Conservation (phyloP, 2,113 vertebrate species). For the Tretioscincus oriximinensis region DNA sequence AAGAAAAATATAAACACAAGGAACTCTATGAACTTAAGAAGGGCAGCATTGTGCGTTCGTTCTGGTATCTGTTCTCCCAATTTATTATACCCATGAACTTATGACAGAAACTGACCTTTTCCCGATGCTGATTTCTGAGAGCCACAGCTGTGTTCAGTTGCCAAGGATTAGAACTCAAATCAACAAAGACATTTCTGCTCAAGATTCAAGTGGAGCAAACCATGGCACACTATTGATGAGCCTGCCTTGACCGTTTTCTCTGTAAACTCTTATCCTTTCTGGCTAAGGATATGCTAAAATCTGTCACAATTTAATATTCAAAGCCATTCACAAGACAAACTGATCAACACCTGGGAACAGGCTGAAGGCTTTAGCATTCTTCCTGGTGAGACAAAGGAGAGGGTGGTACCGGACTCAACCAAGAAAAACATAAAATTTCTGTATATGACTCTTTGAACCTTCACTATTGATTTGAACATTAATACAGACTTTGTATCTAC, state of each 20-base stretch:
- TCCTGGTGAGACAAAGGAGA: not conserved
- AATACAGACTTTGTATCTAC: no score
- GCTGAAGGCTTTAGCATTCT: not conserved
- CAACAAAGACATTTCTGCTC: not conserved
- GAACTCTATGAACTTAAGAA: not conserved
- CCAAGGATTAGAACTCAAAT: not conserved
- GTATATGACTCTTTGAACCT: no score
- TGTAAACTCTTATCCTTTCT: not conserved
- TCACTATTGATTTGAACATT: no score
- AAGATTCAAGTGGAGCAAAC: constrained; percentile 5
- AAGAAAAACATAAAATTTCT: no score
- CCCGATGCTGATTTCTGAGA: not conserved
- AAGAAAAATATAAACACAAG: not conserved
- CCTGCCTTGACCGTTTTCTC: not conserved
- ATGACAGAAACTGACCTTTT: constrained; percentile 1
- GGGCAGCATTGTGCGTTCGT: not conserved
- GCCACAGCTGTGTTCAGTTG: not conserved
- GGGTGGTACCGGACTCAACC: no score
- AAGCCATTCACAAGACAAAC: not conserved
- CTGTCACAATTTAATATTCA: not conserved
- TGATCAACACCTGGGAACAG: not conserved
- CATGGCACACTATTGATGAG: not conserved
- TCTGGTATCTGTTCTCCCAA: not conserved
- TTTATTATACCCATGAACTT: not conserved
- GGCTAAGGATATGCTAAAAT: not conserved